Percentiles rank a stretch among this genome's conserved stretches.
These are phyloP conservation scores for Delia radicum DNA, from an alignment of 1,140 invertebrate genomes.

Conservation along the genomic window DNA sequence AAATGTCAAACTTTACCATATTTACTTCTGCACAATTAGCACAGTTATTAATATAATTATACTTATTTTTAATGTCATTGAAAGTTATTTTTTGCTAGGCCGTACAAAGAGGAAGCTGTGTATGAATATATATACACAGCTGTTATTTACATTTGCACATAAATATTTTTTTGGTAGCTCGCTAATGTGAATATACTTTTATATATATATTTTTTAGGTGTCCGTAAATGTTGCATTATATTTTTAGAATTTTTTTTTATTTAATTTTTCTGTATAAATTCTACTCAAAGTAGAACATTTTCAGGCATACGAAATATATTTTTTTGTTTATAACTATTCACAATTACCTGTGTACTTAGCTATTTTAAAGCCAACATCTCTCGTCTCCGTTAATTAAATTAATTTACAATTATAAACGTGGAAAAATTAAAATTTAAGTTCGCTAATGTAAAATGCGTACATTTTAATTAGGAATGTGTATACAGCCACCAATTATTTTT, in stretches of 20 bases:
- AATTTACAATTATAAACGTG: constrained; percentile 5
- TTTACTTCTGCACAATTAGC: too few species aligned
- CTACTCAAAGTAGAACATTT: background rate
- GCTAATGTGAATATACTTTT: too few species aligned
- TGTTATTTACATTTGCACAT: too few species aligned
- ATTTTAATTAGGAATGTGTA: background rate
- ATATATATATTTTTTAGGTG: background rate
- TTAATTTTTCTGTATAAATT: background rate
- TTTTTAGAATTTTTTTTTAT: background rate
- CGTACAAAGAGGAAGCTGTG: too few species aligned
- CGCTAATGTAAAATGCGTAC: background rate
- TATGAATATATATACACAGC: too few species aligned
- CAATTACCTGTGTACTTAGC: background rate
- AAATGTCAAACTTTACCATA: too few species aligned
- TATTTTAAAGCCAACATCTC: background rate
- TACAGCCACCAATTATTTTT: background rate
- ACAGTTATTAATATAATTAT: too few species aligned
- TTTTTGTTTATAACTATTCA: background rate
- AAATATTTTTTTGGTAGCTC: too few species aligned
- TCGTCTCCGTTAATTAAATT: background rate
- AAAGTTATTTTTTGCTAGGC: too few species aligned
- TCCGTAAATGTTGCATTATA: background rate
- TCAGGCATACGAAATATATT: background rate
- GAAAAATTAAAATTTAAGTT: background rate
- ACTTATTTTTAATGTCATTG: too few species aligned